Evolutionary conservation across 2,113 vertebrate genomes (phyloP).

Genomic region (Geothlypis trichas): DNA sequence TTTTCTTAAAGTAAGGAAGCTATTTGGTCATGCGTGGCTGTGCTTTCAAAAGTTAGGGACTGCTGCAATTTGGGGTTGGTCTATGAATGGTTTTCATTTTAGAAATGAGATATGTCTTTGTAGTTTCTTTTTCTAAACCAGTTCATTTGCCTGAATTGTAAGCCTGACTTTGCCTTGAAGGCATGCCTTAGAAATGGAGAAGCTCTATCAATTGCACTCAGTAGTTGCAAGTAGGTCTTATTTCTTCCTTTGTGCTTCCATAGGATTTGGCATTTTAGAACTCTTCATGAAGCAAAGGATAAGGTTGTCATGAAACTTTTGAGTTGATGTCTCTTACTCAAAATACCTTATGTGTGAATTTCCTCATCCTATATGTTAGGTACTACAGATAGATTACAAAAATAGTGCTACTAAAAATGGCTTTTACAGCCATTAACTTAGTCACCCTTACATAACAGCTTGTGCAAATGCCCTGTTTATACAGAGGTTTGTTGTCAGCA

Average conservation of each 20-base stretch:
- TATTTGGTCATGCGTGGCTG: neutral
- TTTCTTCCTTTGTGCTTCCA: neutral
- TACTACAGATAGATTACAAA: neutral
- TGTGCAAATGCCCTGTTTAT: neutral
- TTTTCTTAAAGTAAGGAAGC: neutral
- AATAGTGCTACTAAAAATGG: neutral
- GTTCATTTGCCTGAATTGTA: neutral
- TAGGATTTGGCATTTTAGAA: neutral
- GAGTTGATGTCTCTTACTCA: neutral
- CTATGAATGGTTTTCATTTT: neutral
- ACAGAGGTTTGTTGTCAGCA: neutral
- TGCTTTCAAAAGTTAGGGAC: neutral
- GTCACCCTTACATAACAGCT: neutral
- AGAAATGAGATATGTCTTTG: neutral
- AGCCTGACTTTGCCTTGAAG: neutral
- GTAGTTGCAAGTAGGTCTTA: neutral
- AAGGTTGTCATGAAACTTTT: neutral
- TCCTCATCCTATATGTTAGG: neutral
- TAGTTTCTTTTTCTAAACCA: neutral
- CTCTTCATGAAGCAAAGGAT: neutral
- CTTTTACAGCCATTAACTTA: neutral
- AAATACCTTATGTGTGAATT: neutral
- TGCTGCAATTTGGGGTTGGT: neutral
- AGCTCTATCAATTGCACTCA: neutral
- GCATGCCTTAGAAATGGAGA: neutral